These are phyloP conservation scores for Lucilia cuprina DNA, from an alignment of 1,140 invertebrate genomes.

Conservation along the genomic window DNA sequence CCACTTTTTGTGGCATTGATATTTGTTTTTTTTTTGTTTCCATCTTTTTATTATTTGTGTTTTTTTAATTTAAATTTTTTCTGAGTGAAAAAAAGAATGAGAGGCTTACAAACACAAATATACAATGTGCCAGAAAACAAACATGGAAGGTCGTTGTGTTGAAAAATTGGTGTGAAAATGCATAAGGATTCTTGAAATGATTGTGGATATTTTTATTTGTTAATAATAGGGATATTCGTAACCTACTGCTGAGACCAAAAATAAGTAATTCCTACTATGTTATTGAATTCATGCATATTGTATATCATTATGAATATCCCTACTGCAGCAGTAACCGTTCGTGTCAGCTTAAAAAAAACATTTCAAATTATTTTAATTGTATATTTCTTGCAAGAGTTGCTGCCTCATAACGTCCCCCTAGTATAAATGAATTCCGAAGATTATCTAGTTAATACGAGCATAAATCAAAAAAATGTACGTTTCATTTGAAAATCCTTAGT, in stretches of 20 bases:
- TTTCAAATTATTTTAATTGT: no score
- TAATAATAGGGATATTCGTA: neutral
- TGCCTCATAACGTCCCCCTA: no score
- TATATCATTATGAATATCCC: no score
- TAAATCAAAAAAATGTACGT: neutral
- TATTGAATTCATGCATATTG: no score
- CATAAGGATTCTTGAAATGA: neutral
- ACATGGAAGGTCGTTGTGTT: constrained; percentile 49
- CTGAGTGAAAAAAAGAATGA: neutral
- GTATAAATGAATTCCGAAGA: neutral
- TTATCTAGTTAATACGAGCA: neutral
- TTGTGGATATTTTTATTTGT: neutral
- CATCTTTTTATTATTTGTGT: neutral
- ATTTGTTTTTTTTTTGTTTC: neutral
- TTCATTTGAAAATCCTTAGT: constrained; percentile 22
- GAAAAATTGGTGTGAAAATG: constrained; percentile 56
- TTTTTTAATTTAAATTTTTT: neutral
- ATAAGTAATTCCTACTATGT: no score
- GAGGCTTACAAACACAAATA: neutral
- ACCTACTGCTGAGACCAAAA: no score
- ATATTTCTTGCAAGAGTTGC: no score
- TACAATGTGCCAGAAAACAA: constrained; percentile 1
- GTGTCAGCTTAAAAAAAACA: no score
- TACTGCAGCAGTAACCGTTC: no score
- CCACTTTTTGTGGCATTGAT: neutral